These are phyloP conservation scores for Papilio polytes DNA, from an alignment of 1,140 invertebrate species.

Conservation along the genomic window DNA sequence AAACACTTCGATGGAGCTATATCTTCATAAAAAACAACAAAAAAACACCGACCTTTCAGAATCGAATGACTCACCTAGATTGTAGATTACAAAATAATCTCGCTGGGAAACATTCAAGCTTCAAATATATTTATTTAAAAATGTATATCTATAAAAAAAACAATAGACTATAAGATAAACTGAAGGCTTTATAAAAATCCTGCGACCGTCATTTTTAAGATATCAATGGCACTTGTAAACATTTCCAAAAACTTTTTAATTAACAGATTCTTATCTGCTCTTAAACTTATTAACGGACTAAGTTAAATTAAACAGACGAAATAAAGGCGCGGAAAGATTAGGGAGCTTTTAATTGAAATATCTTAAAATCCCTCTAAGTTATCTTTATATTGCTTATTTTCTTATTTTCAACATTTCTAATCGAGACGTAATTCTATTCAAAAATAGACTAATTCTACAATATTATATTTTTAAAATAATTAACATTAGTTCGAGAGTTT, in stretches of 20 bases:
- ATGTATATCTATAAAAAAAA: too few species aligned
- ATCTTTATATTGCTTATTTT: not conserved
- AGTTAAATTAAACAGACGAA: slow-evolving; percentile 27
- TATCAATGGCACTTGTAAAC: slow-evolving; percentile 5
- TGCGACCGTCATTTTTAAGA: not conserved
- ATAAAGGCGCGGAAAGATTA: slow-evolving; percentile 25
- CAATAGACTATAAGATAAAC: not conserved
- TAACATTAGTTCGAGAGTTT: too few species aligned
- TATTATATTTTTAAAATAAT: not conserved
- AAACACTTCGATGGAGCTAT: too few species aligned
- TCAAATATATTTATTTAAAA: too few species aligned
- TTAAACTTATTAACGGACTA: slow-evolving; percentile 23
- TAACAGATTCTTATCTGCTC: slow-evolving; percentile 26
- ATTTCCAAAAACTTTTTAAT: slow-evolving; percentile 29
- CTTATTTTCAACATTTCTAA: not conserved
- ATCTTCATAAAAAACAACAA: not conserved
- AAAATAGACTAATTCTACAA: not conserved
- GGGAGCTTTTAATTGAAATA: slow-evolving; percentile 18
- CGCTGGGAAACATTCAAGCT: too few species aligned
- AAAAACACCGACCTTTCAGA: not conserved
- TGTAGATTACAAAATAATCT: too few species aligned
- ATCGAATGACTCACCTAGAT: too few species aligned
- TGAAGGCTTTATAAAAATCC: not conserved
- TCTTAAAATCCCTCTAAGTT: slow-evolving; percentile 1
- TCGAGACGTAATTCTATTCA: not conserved